Percentiles rank a stretch among this genome's conserved stretches.
These are phyloP conservation scores for Arge pagana DNA, from an alignment of 2,888 invertebrate species.

Conservation along the genomic window DNA sequence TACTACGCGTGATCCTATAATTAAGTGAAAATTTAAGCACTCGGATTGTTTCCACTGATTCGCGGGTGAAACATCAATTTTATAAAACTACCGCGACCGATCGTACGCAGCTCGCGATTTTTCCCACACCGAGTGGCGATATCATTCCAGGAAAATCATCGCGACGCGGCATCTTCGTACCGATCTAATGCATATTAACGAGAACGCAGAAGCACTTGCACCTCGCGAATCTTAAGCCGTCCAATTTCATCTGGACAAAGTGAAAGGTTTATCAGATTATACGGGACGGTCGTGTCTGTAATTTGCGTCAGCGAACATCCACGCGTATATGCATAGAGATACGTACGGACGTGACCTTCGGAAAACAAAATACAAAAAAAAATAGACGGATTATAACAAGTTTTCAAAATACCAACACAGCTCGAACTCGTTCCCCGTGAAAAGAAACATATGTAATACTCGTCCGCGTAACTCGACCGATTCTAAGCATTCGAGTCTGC, in stretches of 20 bases:
- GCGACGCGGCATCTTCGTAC: too few relatives aligned
- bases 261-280: conserved; percentile 15
- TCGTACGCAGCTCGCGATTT: too few relatives aligned
- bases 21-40: conserved; percentile 5
- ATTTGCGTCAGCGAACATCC: conserved; percentile 7
- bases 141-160: too few relatives aligned
- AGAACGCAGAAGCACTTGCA: background rate
- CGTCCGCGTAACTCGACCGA: too few relatives aligned
- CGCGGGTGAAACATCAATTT: too few relatives aligned
- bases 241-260: conserved; percentile 4
- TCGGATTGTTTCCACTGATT: conserved; percentile 11
- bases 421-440: too few relatives aligned
- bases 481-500: too few relatives aligned
- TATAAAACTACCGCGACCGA: too few relatives aligned
- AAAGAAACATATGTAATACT: too few relatives aligned
- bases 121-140: too few relatives aligned
- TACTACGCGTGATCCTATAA: conserved; percentile 8
- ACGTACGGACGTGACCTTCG: conserved; percentile 21
- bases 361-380: conserved; percentile 6
- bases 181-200: too few relatives aligned
- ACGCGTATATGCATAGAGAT: conserved; percentile 18
- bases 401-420: too few relatives aligned
- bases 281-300: conserved; percentile 4
- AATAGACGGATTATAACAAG: conserved; percentile 19
- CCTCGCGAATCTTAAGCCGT: background rate